phyloP scores from a whole-genome alignment of 2,797 vertebrate genomes.

The Coregonus suidteri region DNA sequence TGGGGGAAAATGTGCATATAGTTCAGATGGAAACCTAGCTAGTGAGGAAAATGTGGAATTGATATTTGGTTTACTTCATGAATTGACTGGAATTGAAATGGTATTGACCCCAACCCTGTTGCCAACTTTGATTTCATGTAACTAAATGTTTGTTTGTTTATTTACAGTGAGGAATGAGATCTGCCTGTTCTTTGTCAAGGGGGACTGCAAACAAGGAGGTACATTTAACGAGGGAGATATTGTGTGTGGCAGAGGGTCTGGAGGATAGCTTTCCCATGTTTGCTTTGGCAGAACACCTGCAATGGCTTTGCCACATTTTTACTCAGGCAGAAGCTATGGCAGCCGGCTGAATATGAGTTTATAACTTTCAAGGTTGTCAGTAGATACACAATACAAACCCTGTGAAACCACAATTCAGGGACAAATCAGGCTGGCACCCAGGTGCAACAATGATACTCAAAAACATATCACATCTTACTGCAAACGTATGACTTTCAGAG shows the following conservation, averaged over 20 bases:
- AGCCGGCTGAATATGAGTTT: neutral
- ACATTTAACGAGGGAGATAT: neutral
- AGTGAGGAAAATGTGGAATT: no score
- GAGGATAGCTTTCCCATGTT: neutral
- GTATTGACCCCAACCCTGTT: neutral
- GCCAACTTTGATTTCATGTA: neutral
- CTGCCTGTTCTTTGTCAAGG: neutral
- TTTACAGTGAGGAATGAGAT: neutral
- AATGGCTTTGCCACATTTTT: neutral
- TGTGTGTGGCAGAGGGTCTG: neutral
- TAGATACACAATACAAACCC: neutral
- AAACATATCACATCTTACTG: neutral
- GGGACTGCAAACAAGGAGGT: neutral
- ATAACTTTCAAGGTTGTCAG: neutral
- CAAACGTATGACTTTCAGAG: constrained; percentile 21
- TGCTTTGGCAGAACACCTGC: neutral
- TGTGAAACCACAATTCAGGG: neutral
- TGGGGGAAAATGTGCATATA: no score
- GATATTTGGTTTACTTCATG: no score
- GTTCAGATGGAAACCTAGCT: no score
- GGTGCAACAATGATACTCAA: neutral
- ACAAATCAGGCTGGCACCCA: neutral
- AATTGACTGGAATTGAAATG: no score
- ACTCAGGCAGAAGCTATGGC: neutral
- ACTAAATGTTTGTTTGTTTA: neutral